Base-by-base conservation (phyloP, 2,888 invertebrate species). In the Alsophila aescularia region DNA sequence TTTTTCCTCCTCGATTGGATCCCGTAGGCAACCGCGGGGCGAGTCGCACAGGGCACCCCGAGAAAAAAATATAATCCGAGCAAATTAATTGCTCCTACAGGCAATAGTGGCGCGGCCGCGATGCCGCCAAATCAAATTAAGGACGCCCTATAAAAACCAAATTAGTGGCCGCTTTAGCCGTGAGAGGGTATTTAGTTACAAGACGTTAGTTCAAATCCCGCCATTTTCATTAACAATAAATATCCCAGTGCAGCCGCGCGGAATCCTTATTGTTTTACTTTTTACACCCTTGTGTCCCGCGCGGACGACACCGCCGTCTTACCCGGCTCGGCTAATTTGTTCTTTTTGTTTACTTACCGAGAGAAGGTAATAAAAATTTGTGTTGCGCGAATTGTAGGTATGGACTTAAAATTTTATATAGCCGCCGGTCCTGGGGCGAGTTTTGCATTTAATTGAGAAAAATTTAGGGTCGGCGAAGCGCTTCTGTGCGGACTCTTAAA, bases 171-270 rank as follows among this genome's bases (percentile, higher is more conserved):
- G 90, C 87, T 90, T 90, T 90, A 92, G 87, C 89, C 89, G 90
- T 90, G 88, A 88, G 90, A 86, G 90, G 88, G 92, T 85, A 90
- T 90, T 90, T 90, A 91, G 92, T 90, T 90, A 90, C 91, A 92
- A 92, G 92, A 92, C 91, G 91, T 91, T 91, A 88, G 90, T 90
- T 92, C 83, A 92, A 92, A 91, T 91, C 91, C 91, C 79, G 85
- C 89, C 86, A 86, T 90, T 92, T 92, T 90, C 92, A 92, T 92
- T 92, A 91, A 92, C 92, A 92, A 92, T 92, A 92, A 92, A 92
- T 92, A 92, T 92, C 88, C 87, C 81, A 83, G 77, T 76, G 87
- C 87, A 85, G 86, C 86, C 85, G 86, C 86, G 83, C 83, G 76
- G 88, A 88, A 87, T 91, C 88, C 90, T 89, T 89, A 90, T 91